Conservation (phyloP, 2,888 invertebrate genomes). For the Papilio gigon region DNA sequence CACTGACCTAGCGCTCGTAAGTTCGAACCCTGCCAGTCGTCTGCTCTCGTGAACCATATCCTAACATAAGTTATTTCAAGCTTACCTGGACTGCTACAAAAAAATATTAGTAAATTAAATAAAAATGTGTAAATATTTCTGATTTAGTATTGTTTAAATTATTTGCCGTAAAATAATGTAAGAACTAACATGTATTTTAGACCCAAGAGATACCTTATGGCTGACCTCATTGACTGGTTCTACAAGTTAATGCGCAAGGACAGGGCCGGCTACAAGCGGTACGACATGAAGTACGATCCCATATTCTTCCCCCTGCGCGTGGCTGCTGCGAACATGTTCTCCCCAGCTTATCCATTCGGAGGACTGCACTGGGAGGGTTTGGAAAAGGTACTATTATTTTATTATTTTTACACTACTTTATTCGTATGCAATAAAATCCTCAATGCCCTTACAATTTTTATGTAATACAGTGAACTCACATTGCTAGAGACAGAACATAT, state of each 20-base stretch:
- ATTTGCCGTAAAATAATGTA: too few species aligned
- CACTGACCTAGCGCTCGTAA: too few species aligned
- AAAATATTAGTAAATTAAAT: too few species aligned
- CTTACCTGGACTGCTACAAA: too few species aligned
- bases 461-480: not conserved
- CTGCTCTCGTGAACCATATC: too few species aligned
- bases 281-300: constrained; percentile 88
- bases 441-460: not conserved
- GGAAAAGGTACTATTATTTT: constrained; percentile 84
- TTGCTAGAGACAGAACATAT: not conserved
- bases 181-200: too few species aligned
- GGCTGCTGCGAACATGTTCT: constrained; percentile 81
- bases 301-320: constrained; percentile 85
- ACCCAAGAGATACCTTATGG: constrained; percentile 89
- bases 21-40: too few species aligned
- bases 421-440: not conserved
- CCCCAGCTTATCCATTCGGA: constrained; percentile 86
- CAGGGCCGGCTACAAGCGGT: constrained; percentile 86
- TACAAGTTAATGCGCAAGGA: constrained; percentile 87
- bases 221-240: constrained; percentile 93
- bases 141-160: too few species aligned
- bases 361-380: constrained; percentile 89
- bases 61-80: too few species aligned
- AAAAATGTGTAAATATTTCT: too few species aligned
- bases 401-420: not conserved